Percentiles rank a stretch among this genome's conserved stretches.
Conservation (phyloP, 2,797 vertebrate species). For the Pipistrellus pipistrellus region DNA sequence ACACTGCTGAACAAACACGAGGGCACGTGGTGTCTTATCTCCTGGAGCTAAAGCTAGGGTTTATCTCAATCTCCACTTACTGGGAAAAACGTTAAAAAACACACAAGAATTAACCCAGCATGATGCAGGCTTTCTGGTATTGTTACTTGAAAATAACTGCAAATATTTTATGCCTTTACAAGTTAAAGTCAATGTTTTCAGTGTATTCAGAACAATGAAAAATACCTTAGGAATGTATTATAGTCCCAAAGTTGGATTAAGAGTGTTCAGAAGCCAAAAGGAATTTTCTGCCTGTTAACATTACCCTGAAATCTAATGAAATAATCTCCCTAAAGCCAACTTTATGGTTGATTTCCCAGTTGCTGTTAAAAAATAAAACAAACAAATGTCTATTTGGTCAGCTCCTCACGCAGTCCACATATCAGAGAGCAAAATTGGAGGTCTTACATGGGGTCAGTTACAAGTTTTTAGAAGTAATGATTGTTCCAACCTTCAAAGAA, state of each 20-base stretch:
- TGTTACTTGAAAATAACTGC: slow-evolving; percentile 77
- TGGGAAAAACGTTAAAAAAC: slow-evolving; percentile 52
- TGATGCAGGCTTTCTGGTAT: slow-evolving; percentile 73
- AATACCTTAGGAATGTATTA: slow-evolving; percentile 82
- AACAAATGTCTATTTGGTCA: slow-evolving; percentile 62
- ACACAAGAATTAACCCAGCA: slow-evolving; percentile 75
- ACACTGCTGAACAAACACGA: background rate
- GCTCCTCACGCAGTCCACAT: background rate
- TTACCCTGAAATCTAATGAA: slow-evolving; percentile 82
- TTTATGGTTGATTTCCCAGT: slow-evolving; percentile 74
- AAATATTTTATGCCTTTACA: slow-evolving; percentile 80
- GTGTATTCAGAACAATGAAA: slow-evolving; percentile 79
- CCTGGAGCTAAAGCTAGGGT: background rate
- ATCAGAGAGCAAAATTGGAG: background rate
- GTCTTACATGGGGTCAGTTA: background rate
- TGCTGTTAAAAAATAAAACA: slow-evolving; percentile 77
- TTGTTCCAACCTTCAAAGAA: background rate
- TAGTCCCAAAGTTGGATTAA: slow-evolving; percentile 81
- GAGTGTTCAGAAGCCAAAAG: slow-evolving; percentile 70
- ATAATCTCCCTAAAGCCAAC: slow-evolving; percentile 77
- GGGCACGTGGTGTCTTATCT: background rate
- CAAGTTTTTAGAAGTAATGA: background rate
- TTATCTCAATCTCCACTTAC: slow-evolving; percentile 65
- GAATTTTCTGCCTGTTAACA: slow-evolving; percentile 81
- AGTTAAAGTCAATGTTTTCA: slow-evolving; percentile 78